Evolutionary conservation across 1,140 invertebrate species (phyloP), one percentile per base, ranked within the genome.

Genomic region (Drosophila gunungcola): DNA sequence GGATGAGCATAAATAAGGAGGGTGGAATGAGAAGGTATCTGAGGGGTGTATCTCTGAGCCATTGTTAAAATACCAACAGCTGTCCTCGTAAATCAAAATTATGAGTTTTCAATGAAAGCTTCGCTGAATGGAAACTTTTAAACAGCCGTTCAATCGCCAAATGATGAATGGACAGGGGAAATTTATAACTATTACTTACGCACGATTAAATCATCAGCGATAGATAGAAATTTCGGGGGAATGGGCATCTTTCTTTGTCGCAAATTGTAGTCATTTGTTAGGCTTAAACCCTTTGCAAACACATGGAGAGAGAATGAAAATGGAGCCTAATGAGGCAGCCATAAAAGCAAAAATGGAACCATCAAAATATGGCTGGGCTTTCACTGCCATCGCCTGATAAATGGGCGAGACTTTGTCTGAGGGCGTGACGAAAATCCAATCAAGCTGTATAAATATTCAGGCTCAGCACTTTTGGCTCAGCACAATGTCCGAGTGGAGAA

Each of bases 341-440:
- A 89, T 80, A 89, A 77, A 77, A 55, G 46, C 48, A 61, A 27
- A 64, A 64, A 73, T 52, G 41, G 42, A 58, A 45, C 48, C 63
- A 84, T 70, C 63, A 70, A 84, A 84, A 84, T 76, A 84, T 84
- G 68, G 34, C 60, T 49, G 36, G 43, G 42, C 49, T 32, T 21
- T 42, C 27, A 13, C 39, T 16, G 5, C 29, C 29, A 7, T 32
- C 29, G 29, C 29, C 45, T 84, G 76, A 88, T 65, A 74, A 73
- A 88, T 80, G 64, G 48, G 32, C 56, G 53, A 48, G 82, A n/a
- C 56, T 55, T 45, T 61, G 21, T 39, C 34, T 43, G 70, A 43
- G 61, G 84, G 84, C 84, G 84, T 89, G 84, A 89, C 84, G 73
- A 84, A 89, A 78, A 89, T 84, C 84, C 84, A 89, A 89, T 89